A percentile compares a stretch with the other conserved stretches of the same genome.
Evolutionary conservation across 2,113 vertebrate genomes (phyloP).

Genomic region (Jaculus jaculus): DNA sequence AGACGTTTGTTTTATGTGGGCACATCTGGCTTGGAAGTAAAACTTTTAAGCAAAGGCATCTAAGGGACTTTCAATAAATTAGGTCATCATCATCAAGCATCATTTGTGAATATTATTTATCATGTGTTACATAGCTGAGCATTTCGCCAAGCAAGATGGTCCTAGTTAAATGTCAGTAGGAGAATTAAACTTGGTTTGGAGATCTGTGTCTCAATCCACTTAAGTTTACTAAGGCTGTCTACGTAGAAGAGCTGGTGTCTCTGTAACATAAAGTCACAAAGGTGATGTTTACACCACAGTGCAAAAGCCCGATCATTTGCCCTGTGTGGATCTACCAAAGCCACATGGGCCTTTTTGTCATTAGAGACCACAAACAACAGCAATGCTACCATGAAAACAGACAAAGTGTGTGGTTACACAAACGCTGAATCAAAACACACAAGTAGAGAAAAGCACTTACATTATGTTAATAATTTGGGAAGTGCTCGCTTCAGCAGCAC

Average conservation of each 20-base stretch:
- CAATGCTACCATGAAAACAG: not conserved
- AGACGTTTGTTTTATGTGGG: constrained; percentile 8
- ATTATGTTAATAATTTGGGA: constrained; percentile 41
- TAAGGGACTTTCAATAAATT: constrained; percentile 6
- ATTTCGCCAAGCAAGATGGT: not conserved
- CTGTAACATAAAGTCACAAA: not conserved
- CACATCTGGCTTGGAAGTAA: constrained; percentile 37
- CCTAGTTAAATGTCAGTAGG: not conserved
- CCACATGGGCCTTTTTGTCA: not conserved
- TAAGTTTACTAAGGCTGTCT: not conserved
- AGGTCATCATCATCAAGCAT: constrained; percentile 7
- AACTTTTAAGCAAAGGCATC: not conserved
- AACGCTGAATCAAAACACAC: constrained; percentile 23
- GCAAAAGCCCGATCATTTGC: not conserved
- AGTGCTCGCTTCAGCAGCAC: no score
- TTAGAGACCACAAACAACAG: not conserved
- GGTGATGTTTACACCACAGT: not conserved
- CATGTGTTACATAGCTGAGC: not conserved
- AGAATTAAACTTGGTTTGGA: not conserved
- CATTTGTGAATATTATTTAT: constrained; percentile 39
- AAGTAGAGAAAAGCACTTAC: not conserved
- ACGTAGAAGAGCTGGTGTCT: not conserved
- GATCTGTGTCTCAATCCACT: not conserved
- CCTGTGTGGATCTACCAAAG: not conserved
- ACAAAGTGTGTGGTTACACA: not conserved